These are phyloP conservation scores for Leucoraja ocellata DNA, from an alignment of 2,797 vertebrate species.

Conservation along the genomic window DNA sequence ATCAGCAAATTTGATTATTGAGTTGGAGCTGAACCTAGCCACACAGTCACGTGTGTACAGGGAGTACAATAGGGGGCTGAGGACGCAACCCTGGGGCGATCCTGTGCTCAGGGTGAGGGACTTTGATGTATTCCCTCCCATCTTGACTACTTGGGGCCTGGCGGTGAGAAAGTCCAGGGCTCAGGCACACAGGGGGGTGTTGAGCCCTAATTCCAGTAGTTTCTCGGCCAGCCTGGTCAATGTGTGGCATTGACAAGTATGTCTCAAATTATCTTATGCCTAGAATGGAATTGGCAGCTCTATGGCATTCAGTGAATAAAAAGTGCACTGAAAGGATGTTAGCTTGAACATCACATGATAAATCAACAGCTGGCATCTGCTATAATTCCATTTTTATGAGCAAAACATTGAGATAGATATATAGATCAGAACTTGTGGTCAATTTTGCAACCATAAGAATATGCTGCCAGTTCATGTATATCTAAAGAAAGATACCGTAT, in stretches of 20 bases:
- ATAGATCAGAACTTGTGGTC: background rate
- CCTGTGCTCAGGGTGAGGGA: too few relatives aligned
- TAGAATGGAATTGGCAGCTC: background rate
- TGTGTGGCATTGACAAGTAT: background rate
- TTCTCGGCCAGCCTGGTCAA: background rate
- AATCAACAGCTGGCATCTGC: background rate
- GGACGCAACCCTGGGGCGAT: too few relatives aligned
- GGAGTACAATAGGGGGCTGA: too few relatives aligned
- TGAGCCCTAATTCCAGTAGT: too few relatives aligned
- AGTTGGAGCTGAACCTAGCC: too few relatives aligned
- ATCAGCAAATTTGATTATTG: too few relatives aligned
- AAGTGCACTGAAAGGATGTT: background rate
- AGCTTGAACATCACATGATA: background rate
- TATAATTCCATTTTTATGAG: background rate
- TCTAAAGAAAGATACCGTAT: background rate
- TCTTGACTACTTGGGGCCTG: too few relatives aligned
- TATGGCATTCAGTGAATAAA: background rate
- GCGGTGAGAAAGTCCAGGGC: too few relatives aligned
- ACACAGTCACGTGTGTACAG: too few relatives aligned
- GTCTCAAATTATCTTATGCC: background rate
- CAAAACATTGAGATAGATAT: background rate
- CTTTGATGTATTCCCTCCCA: too few relatives aligned
- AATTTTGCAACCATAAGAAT: background rate
- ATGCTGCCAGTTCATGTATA: background rate
- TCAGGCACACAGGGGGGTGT: too few relatives aligned